Evolutionary conservation across 2,797 vertebrate species (phyloP).

Genomic region (Esox masquinongy): DNA sequence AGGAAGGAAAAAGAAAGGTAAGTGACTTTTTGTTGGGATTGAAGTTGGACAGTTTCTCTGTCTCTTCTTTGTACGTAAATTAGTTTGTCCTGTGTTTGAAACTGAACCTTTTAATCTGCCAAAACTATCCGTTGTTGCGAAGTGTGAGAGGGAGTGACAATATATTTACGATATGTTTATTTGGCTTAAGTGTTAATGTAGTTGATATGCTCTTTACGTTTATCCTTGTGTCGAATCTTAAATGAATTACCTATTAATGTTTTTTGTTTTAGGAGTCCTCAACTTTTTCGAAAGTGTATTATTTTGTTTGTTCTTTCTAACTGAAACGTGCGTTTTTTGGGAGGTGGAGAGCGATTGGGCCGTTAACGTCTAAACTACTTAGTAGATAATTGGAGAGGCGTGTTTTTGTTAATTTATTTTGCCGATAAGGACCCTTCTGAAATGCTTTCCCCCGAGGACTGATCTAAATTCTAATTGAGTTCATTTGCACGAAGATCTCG

Average conservation of each 20-base stretch:
- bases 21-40: constrained; percentile 9
- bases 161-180: not conserved
- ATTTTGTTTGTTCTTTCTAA: constrained; percentile 56
- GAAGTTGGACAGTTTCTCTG: not conserved
- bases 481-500: constrained; percentile 75
- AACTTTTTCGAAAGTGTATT: constrained; percentile 43
- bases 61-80: constrained; percentile 2
- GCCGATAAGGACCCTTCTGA: constrained; percentile 70
- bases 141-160: not conserved
- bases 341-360: constrained; percentile 46
- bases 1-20: constrained; percentile 56
- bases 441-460: constrained; percentile 75
- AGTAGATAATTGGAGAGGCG: constrained; percentile 76
- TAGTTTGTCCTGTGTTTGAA: constrained; percentile 6
- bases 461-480: constrained; percentile 79
- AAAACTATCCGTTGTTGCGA: not conserved
- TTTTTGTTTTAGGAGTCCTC: not conserved
- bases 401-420: constrained; percentile 76
- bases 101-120: not conserved
- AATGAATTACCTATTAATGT: constrained; percentile 26
- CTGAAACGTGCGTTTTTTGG: constrained; percentile 33
- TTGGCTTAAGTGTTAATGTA: not conserved
- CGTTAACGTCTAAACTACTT: constrained; percentile 57
- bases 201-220: constrained; percentile 15
- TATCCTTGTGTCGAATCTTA: constrained; percentile 16